phyloP scores from a whole-genome alignment of 1,140 invertebrate species.

The Drosophila kepulauana region DNA sequence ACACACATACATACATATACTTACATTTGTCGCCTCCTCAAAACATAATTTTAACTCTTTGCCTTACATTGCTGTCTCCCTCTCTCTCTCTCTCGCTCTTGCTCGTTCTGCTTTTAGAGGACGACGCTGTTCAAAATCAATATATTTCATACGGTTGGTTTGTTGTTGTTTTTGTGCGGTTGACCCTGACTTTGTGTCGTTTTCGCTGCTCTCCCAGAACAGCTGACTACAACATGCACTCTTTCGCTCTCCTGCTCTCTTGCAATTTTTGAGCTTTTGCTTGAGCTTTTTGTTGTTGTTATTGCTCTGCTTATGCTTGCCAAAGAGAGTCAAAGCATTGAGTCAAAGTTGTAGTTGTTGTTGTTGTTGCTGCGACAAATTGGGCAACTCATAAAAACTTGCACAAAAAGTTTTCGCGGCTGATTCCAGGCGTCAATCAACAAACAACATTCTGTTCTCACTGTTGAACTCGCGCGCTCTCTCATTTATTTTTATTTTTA shows the following conservation, averaged over 20 bases:
- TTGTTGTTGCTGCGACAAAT: neutral
- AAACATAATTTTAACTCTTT: neutral
- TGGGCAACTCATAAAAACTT: neutral
- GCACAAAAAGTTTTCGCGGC: neutral
- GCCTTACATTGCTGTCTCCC: no score
- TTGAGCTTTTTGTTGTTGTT: slow-evolving; percentile 12
- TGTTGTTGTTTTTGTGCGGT: slow-evolving; percentile 29
- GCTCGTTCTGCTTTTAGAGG: no score
- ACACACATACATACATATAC: slow-evolving; percentile 1
- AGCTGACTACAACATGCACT: slow-evolving; percentile 56
- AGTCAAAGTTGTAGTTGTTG: neutral
- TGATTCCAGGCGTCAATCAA: neutral
- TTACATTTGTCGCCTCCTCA: neutral
- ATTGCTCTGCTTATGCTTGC: neutral
- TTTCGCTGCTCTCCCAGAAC: slow-evolving; percentile 21
- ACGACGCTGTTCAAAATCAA: slow-evolving; percentile 39
- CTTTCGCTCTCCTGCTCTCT: neutral
- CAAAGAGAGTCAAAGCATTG: neutral
- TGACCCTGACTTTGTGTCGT: slow-evolving; percentile 47
- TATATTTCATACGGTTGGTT: slow-evolving; percentile 13
- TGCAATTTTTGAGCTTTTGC: slow-evolving; percentile 10
- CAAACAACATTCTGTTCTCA: slow-evolving; percentile 1
- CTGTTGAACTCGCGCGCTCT: neutral
- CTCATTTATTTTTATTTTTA: neutral
- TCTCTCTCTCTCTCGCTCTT: no score